Evolutionary conservation across 2,888 invertebrate species (phyloP), one percentile per base, ranked within the genome.

Genomic region (Phytoseiulus persimilis): DNA sequence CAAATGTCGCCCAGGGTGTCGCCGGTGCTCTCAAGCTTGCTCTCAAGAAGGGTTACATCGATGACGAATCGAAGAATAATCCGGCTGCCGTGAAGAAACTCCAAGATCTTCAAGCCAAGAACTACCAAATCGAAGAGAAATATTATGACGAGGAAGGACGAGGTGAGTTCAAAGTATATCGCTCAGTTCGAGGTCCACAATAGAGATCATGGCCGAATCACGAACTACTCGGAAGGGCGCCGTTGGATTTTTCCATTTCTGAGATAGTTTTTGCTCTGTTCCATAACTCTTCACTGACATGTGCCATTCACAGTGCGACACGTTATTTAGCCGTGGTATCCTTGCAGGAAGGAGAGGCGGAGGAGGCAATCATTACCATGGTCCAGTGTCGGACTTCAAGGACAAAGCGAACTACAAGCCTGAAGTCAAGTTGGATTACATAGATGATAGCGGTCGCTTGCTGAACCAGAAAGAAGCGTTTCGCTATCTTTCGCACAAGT

Each of bases 401-500:
- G 98, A 99, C 93, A 97, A 97, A 93, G 95, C 95, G 90, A 94
- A 94, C 90, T 98, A 98, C 93, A 96, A 96, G 92, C 98, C 98
- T 0, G 96, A 96, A 93, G 96, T 98, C 83, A 98, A 98, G 93
- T 94, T 99, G 92, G 98, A 98, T 92, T 99, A 99, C 93, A 97
- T 97, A 91, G 99, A 99, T 93, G 98, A 98, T 92, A 96, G 96
- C 92, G 99, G 99, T 0, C 95, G 97, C 90, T 94, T 96, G 91
- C 94, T 99, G 90, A 96, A 96, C 92, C 95, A 96, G 90, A 99
- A 99, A 93, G 99, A 99, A 94, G 99, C 99, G 89, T 99, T 98
- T 94, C 92, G 94, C 83, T 93, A 93, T 90, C 94, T 99, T 90
- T 98, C 97, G 33, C 99, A 98, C 93, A 98, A 98, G 94, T 99